Evolutionary conservation across 2,888 invertebrate species (phyloP), one percentile per base, ranked within the genome.

Genomic region (Hecatera dysodea): DNA sequence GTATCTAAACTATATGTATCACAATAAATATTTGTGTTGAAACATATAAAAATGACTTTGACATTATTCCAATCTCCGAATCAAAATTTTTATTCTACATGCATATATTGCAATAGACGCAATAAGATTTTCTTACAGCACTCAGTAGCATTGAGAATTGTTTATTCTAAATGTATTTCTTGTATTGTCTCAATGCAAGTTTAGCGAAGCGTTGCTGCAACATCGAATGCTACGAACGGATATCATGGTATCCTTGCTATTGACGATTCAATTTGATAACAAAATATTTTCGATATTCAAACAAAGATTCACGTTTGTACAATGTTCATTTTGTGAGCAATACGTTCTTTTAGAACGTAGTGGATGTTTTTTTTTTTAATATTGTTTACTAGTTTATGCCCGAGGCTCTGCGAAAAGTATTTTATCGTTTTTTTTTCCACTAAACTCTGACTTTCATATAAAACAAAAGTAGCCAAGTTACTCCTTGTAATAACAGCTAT

Each of bases 151-250:
- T 11, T 73, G 33, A 77, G 17, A 22, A 42, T 11, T 73, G 33
- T 73, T 68, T 60, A 69, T 73, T 76, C 52, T 27, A 55, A 73
- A 76, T 69, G 48, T 42, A 67, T 59, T 24, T 66, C 50, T 59
- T 67, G 11, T 68, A 68, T 68, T 59, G 57, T 53, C 62, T 78
- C 56, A 52, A 33, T 78, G 22, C 33, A 52, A 59, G n/a, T 78
- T 52, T 75, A 19, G 24, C 24, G 36, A 50, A 78, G 29, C 53
- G 29, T 52, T 65, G 24, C 12, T 42, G 44, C 50, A 61, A 46
- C 24, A 56, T 65, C 50, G 33, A 65, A 65, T 61, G n/a, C 24
- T 39, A 57, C 62, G 52, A 62, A 48, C 46, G 39, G 46, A 75
- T 73, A 69, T 48, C 42, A 59, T 17, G n/a, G 19, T 12, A 70